Evolutionary conservation across 2,888 invertebrate species (phyloP), one percentile per base, ranked within the genome.

Genomic region (Ceratothoa steindachneri): DNA sequence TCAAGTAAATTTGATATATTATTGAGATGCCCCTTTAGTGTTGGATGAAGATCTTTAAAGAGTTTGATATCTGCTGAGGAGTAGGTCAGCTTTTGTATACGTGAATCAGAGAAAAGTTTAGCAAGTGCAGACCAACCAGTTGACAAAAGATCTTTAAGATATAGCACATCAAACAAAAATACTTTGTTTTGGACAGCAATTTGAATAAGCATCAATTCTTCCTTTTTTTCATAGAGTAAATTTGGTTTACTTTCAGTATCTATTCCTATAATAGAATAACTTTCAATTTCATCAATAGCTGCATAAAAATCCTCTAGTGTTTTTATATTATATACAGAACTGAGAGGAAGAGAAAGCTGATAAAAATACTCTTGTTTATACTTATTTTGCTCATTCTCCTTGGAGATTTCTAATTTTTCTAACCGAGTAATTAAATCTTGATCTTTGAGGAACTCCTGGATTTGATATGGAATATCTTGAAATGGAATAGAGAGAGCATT

Each of bases 41-140:
- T 55, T 5, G 30, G 12, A 52, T 76, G 55, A 5, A 82, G 80
- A 60, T 81, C 81, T 12, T 81, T 73, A 31, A 84, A 69, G 81
- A 83, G 82, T 64, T 82, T 82, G n/a, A 84, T 76, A 72, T 85
- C 84, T 19, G 82, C 81, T 9, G 84, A 81, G 28, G 84, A 83
- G 82, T 83, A 83, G 51, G 78, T 78, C 22, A 78, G 66, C 41
- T 75, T 78, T 15, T 66, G 68, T 22, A 77, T 72, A n/a, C 67
- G 19, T 5, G 71, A 30, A 67, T 76, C 53, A 15, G 72, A 53
- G 69, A 80, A 77, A 53, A 77, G n/a, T 27, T 73, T 22, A 28
- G 71, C 65, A 71, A 77, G 28, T 22, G n/a, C 60, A 0, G 12
- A 5, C 77, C 77, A 77, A 31, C 22, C 19, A 31, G 22, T 52